phyloP scores from a whole-genome alignment of 2,797 vertebrate species.

The Syndactyla subalaris region DNA sequence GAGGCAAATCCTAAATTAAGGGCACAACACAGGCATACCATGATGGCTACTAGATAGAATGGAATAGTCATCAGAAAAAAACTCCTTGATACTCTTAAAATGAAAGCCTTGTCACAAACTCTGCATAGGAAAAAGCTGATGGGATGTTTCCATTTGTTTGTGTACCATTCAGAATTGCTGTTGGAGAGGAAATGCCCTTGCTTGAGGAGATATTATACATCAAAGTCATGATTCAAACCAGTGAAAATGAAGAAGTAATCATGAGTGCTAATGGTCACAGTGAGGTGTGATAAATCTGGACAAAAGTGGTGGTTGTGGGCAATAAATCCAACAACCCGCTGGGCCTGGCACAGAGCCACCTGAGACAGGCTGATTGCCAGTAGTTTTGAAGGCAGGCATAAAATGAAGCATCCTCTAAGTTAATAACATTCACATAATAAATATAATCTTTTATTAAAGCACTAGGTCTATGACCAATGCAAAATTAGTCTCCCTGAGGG shows the following conservation, averaged over 20 bases:
- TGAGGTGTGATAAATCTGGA: conserved; percentile 10
- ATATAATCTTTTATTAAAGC: conserved; percentile 3
- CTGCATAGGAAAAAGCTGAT: background rate
- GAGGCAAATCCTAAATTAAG: background rate
- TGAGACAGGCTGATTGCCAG: background rate
- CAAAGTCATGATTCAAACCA: background rate
- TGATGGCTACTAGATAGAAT: background rate
- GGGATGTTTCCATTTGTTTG: background rate
- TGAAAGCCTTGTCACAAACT: background rate
- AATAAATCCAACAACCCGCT: background rate
- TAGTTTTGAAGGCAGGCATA: conserved; percentile 7
- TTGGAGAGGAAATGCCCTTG: background rate
- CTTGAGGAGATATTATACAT: background rate
- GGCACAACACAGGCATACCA: background rate
- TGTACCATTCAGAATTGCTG: background rate
- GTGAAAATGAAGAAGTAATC: conserved; percentile 36
- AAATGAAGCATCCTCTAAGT: conserved; percentile 28
- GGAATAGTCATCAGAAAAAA: background rate
- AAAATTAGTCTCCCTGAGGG: conserved; percentile 8
- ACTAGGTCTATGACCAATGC: background rate
- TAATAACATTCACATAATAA: conserved; percentile 18
- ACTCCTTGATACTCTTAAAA: background rate
- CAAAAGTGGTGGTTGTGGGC: background rate
- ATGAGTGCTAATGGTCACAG: background rate
- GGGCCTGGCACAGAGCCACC: background rate